A percentile compares a stretch with the other conserved stretches of the same genome.
Conservation (phyloP, 92 coral and sea anemone genomes). For the Micromussa lordhowensis region DNA sequence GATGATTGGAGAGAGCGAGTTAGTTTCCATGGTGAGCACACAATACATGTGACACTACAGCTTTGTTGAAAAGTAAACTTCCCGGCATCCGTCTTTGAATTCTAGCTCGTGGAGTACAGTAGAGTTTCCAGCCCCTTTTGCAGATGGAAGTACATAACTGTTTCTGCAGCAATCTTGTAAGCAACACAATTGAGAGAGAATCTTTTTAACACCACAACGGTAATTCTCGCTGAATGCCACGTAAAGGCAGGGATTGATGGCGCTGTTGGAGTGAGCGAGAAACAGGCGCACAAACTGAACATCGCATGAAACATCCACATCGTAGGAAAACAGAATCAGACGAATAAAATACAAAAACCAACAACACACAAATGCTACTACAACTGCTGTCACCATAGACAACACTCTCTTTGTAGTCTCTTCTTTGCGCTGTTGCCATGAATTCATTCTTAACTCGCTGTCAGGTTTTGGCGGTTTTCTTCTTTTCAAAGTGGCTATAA, state of each 20-base stretch:
- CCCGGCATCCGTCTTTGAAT: background rate
- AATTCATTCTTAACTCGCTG: background rate
- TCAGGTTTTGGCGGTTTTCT: slow-evolving; percentile 34
- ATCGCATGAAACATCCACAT: slow-evolving; percentile 55
- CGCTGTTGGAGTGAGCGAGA: slow-evolving; percentile 72
- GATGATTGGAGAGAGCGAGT: background rate
- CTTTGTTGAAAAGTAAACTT: background rate
- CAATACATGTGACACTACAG: background rate
- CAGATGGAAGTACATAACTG: background rate
- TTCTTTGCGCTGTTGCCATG: slow-evolving; percentile 39
- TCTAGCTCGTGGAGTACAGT: background rate
- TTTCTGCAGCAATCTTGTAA: background rate
- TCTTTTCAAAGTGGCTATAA: slow-evolving; percentile 35
- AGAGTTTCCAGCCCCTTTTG: background rate
- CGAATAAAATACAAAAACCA: slow-evolving; percentile 75
- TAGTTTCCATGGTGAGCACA: background rate
- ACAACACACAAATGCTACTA: slow-evolving; percentile 63
- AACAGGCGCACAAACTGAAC: slow-evolving; percentile 58
- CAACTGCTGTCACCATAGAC: slow-evolving; percentile 67
- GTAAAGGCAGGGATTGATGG: slow-evolving; percentile 67
- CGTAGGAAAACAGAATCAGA: slow-evolving; percentile 50
- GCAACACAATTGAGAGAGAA: background rate
- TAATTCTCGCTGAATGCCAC: slow-evolving; percentile 69
- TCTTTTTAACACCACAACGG: slow-evolving; percentile 50
- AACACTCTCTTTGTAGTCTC: slow-evolving; percentile 60